Percentiles rank a stretch among this genome's conserved stretches.
Conservation (phyloP, 2,113 vertebrate genomes). For the Gallinago jamesoni region DNA sequence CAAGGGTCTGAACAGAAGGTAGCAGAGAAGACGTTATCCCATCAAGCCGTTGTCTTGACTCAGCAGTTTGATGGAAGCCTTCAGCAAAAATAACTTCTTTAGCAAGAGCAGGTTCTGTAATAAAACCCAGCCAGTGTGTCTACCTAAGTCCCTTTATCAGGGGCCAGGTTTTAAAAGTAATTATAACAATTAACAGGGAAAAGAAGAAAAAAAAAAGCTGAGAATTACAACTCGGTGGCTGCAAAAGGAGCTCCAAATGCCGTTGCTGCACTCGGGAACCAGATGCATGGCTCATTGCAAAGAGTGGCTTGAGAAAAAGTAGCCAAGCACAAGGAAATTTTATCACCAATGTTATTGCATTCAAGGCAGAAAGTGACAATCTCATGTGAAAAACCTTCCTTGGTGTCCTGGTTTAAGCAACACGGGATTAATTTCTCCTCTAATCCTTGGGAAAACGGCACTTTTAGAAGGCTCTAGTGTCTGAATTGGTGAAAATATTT, state of each 20-base stretch:
- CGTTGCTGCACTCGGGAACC: neutral
- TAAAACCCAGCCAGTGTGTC: slow-evolving; percentile 33
- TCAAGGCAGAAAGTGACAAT: neutral
- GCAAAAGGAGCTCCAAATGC: neutral
- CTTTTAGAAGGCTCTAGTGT: neutral
- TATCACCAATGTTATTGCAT: rapidly evolving
- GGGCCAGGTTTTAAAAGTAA: slow-evolving; percentile 5
- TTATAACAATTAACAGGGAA: neutral
- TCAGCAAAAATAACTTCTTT: slow-evolving; percentile 22
- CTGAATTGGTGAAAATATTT: neutral
- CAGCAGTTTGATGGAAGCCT: slow-evolving; percentile 30
- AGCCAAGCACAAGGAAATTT: rapidly evolving
- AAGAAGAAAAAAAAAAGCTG: neutral
- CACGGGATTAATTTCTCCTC: neutral
- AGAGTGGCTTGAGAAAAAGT: neutral
- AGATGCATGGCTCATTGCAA: neutral
- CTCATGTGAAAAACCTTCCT: neutral
- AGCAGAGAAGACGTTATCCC: slow-evolving; percentile 20
- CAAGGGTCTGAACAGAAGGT: slow-evolving; percentile 64
- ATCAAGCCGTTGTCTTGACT: slow-evolving; percentile 45
- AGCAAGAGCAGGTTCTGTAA: slow-evolving; percentile 16
- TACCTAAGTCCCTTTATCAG: neutral
- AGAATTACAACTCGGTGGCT: neutral
- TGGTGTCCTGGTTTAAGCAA: neutral
- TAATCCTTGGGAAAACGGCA: neutral